A percentile compares a stretch with the other conserved stretches of the same genome.
Conservation (phyloP, 1,140 invertebrate species). For the Drosophila leontia region DNA sequence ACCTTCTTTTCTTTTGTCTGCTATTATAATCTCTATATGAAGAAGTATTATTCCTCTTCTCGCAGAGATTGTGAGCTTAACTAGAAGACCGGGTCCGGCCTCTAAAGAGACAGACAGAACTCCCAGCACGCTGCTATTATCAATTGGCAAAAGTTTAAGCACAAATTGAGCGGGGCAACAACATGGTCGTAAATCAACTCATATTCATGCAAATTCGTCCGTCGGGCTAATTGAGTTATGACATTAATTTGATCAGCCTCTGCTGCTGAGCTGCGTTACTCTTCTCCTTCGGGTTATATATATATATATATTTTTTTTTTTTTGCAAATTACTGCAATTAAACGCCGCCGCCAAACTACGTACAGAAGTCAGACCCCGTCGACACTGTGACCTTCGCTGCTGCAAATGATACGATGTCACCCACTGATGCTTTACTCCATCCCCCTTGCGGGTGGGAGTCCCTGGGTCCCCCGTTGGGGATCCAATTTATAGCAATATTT, state of each 20-base stretch:
- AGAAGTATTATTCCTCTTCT: neutral
- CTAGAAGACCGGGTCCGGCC: conserved; percentile 8
- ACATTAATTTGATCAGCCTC: conserved; percentile 77
- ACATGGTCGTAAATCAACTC: conserved; percentile 51
- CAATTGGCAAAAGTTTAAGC: conserved; percentile 63
- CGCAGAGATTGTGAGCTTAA: conserved; percentile 12
- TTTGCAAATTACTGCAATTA: conserved; percentile 77
- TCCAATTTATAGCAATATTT: conserved; percentile 75
- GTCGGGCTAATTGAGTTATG: conserved; percentile 78
- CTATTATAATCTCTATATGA: conserved; percentile 2
- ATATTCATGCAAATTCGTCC: conserved; percentile 56
- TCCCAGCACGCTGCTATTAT: conserved; percentile 34
- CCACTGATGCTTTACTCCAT: conserved; percentile 13
- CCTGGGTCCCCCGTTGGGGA: conserved; percentile 24
- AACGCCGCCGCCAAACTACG: conserved; percentile 47
- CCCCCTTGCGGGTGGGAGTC: conserved; percentile 15
- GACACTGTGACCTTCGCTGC: conserved; percentile 71
- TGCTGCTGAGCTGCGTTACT: conserved; percentile 10
- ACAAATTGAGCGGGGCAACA: conserved; percentile 54
- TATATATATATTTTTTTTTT: conserved; percentile 17
- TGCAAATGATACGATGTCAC: conserved; percentile 54
- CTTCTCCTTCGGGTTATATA: conserved; percentile 10
- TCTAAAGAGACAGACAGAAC: conserved; percentile 10
- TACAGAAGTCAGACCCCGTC: conserved; percentile 24
- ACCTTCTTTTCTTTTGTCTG: conserved; percentile 13